Evolutionary conservation across 2,113 vertebrate species (phyloP).

Genomic region (Rostratula benghalensis): DNA sequence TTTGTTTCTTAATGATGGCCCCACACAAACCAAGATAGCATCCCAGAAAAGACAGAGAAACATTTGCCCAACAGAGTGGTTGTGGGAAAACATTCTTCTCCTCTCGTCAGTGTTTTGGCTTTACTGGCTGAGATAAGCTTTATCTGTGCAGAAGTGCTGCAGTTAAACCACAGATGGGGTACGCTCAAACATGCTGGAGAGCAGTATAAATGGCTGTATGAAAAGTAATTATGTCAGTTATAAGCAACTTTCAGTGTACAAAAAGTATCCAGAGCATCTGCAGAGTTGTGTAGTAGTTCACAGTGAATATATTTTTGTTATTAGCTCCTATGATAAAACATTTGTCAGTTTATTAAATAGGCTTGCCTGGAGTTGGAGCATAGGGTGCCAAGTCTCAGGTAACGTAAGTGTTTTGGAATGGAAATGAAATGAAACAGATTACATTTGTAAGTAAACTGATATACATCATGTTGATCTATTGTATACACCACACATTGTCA

Average conservation of each 20-base stretch:
- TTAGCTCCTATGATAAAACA: background rate
- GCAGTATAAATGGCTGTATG: background rate
- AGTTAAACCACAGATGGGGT: background rate
- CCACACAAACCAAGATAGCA: background rate
- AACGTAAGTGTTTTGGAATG: background rate
- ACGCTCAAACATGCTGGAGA: background rate
- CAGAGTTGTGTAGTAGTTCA: background rate
- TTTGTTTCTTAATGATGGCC: background rate
- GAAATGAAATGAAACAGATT: background rate
- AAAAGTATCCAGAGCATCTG: background rate
- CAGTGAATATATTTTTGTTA: background rate
- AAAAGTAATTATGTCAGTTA: slow-evolving; percentile 30
- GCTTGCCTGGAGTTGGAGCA: background rate
- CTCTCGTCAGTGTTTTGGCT: background rate
- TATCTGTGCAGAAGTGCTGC: slow-evolving; percentile 19
- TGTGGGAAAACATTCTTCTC: background rate
- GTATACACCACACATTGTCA: background rate
- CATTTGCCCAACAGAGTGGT: background rate
- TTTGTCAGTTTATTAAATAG: slow-evolving; percentile 2
- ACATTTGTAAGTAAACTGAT: slow-evolving; percentile 7
- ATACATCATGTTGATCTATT: background rate
- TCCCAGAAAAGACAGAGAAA: background rate
- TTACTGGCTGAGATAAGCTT: background rate
- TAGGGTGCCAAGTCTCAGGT: background rate
- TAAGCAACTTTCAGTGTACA: background rate